Base-by-base conservation (phyloP, 2,113 vertebrate species). In the Brienomyrus longianalis region DNA sequence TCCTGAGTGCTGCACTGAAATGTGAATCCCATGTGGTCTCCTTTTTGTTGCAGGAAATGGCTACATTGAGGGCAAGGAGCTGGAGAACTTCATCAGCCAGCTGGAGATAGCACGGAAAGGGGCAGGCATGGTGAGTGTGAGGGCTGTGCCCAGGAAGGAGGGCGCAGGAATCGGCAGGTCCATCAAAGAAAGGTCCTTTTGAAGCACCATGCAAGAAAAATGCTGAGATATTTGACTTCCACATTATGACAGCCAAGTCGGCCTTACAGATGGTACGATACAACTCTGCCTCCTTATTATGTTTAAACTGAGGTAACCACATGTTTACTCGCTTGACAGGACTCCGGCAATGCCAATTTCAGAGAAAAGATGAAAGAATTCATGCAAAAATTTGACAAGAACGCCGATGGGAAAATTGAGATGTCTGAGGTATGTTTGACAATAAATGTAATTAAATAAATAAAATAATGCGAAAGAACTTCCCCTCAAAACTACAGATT, bases 371-470 rank as follows among this genome's bases (percentile, higher is more conserved):
- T 99, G 97, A 99, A 97, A 95, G 97, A 98, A 56, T 99, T 99
- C 94, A 99, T 99, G 98, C 96, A 96, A 94, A 99, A 99, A 94
- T 99, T 99, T 0, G 98, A 99, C 95, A 97, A 98, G 95, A 99
- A 99, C 19, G 96, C 97, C 0, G 98, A 99, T 0, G 98, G 98
- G 27, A 97, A 97, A 90, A 99, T 99, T 5, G 98, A 99, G 95
- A 97, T 99, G 97, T 96, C 98, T 0, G 98, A 99, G 97, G 98
- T 99, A 94, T 43, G 74, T 39, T 43, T 80, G 74, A 39, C 74
- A 80, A 39, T 70, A 80, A 7, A 80, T 39, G 35, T 8, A 43
- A 43, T 80, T 43, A 17, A 77, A 43, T 15, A 39, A 77, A 77
- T 31, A 19, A 80, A 35, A 5, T 80, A 35, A 62, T 66, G 59